These are phyloP conservation scores for Parnassius smintheus DNA, from an alignment of 2,888 invertebrate species.

Conservation along the genomic window DNA sequence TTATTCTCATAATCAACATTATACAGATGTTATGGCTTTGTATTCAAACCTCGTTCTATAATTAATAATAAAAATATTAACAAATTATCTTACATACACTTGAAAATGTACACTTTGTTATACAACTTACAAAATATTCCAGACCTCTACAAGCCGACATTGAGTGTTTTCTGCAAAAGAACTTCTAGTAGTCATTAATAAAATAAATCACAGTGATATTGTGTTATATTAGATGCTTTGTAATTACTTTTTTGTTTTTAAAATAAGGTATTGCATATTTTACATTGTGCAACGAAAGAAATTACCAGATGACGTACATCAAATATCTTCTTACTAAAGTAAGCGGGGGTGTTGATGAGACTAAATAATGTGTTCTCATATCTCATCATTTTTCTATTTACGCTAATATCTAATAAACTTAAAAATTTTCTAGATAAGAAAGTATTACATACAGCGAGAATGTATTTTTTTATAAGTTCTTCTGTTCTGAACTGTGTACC, in stretches of 20 bases:
- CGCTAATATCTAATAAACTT: too few relatives aligned
- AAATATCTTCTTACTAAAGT: too few relatives aligned
- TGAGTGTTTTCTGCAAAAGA: constrained; percentile 30
- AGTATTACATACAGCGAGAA: too few relatives aligned
- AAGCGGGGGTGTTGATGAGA: too few relatives aligned
- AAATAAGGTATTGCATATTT: constrained; percentile 1
- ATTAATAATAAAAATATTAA: constrained; percentile 77
- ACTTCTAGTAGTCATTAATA: constrained; percentile 19
- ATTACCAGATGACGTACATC: background rate
- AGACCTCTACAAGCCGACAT: constrained; percentile 55
- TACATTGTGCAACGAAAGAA: constrained; percentile 8
- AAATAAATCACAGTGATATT: constrained; percentile 38
- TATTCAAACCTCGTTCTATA: constrained; percentile 76
- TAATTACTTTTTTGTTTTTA: background rate
- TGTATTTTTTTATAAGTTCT: too few relatives aligned
- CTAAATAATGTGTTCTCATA: too few relatives aligned
- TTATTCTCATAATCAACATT: constrained; percentile 78
- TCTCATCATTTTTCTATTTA: too few relatives aligned
- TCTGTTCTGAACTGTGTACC: too few relatives aligned
- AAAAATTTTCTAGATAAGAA: too few relatives aligned
- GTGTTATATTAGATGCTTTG: constrained; percentile 31
- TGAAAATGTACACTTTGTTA: constrained; percentile 79
- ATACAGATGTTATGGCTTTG: constrained; percentile 80
- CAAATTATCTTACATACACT: constrained; percentile 80
- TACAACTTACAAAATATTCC: constrained; percentile 75